Percentiles rank a stretch among this genome's conserved stretches.
phyloP scores from a whole-genome alignment of 2,113 vertebrate genomes.

The Zosterops borbonicus region DNA sequence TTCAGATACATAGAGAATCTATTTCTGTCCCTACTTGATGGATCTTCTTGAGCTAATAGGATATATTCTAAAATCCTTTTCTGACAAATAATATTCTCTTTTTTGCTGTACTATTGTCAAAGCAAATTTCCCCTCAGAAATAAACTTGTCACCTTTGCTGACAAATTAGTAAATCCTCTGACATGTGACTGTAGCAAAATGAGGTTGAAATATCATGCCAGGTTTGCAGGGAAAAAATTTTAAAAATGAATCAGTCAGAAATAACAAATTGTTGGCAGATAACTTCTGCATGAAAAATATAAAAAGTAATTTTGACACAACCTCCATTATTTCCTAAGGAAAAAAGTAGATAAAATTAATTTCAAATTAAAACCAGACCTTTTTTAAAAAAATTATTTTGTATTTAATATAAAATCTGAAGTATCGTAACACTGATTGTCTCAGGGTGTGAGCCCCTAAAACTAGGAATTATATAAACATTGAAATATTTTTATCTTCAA shows the following conservation, averaged over 20 bases:
- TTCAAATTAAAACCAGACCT: not conserved
- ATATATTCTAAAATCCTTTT: not conserved
- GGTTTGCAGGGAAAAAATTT: not conserved
- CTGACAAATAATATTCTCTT: not conserved
- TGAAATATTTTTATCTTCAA: not conserved
- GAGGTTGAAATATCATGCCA: not conserved
- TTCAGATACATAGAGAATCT: not conserved
- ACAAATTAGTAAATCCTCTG: not conserved
- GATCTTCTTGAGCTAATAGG: not conserved
- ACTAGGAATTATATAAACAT: not conserved
- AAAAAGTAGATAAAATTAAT: not conserved
- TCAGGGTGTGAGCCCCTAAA: fast-evolving
- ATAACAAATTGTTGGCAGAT: too few relatives aligned
- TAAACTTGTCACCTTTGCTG: not conserved
- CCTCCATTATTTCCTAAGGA: not conserved
- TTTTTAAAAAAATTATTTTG: too few relatives aligned
- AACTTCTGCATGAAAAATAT: not conserved
- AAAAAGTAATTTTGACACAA: not conserved
- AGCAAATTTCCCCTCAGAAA: not conserved
- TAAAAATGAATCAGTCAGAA: not conserved
- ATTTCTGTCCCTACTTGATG: not conserved
- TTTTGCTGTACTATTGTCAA: not conserved
- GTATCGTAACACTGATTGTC: not conserved
- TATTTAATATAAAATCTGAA: not conserved
- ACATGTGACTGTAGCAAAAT: not conserved